phyloP scores from a whole-genome alignment of 2,113 vertebrate genomes.

The Pedionomus torquatus region DNA sequence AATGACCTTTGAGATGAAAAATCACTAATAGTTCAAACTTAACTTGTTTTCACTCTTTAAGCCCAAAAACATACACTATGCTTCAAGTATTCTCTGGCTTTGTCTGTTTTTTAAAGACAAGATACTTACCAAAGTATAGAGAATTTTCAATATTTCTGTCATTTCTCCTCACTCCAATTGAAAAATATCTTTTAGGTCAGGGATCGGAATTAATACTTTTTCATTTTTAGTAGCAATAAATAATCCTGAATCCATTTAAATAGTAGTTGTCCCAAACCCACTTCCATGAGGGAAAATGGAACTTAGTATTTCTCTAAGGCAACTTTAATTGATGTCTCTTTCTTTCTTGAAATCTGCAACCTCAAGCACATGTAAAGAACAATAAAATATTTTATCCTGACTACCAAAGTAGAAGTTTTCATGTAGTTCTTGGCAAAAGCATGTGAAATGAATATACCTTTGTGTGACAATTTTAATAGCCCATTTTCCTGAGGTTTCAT shows the following conservation, averaged over 20 bases:
- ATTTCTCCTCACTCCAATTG: background rate
- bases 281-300: background rate
- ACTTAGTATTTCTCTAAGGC: background rate
- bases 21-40: background rate
- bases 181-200: background rate
- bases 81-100: background rate
- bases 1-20: slow-evolving; percentile 36
- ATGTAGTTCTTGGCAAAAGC: background rate
- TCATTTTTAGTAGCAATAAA: background rate
- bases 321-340: background rate
- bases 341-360: background rate
- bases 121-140: background rate
- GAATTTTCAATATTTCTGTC: background rate
- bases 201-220: background rate
- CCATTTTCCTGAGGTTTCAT: background rate
- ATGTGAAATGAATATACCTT: background rate
- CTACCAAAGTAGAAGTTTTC: background rate
- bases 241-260: background rate
- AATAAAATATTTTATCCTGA: background rate
- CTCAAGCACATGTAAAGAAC: background rate
- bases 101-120: background rate
- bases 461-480: background rate
- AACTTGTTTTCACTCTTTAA: slow-evolving; percentile 2
- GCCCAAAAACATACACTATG: background rate
- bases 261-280: background rate